Percentiles rank a stretch among this genome's conserved stretches.
phyloP scores from a whole-genome alignment of 2,888 invertebrate species.

The Andrena fulva region DNA sequence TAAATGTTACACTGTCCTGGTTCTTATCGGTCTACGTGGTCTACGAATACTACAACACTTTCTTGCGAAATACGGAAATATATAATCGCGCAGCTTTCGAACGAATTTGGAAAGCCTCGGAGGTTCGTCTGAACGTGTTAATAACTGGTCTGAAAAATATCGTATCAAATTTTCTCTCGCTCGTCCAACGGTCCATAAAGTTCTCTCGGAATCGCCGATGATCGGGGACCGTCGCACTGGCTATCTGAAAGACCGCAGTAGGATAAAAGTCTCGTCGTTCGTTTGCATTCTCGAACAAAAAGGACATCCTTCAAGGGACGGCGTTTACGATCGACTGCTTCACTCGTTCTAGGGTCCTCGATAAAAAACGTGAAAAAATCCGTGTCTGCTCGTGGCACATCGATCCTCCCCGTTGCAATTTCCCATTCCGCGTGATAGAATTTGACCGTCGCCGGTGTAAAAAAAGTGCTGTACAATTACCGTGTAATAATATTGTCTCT shows the following conservation, averaged over 20 bases:
- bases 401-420: not conserved
- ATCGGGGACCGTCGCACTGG: slow-evolving; percentile 16
- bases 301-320: slow-evolving; percentile 63
- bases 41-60: slow-evolving; percentile 7
- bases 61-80: slow-evolving; percentile 13
- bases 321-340: slow-evolving; percentile 23
- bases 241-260: slow-evolving; percentile 52
- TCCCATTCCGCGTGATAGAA: not conserved
- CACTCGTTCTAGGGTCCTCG: slow-evolving; percentile 20
- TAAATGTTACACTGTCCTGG: not conserved
- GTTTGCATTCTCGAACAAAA: slow-evolving; percentile 25
- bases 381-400: not conserved
- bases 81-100: slow-evolving; percentile 5
- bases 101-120: slow-evolving; percentile 2
- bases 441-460: slow-evolving; percentile 4
- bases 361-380: slow-evolving; percentile 46
- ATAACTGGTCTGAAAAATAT: slow-evolving; percentile 48
- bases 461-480: slow-evolving; percentile 38
- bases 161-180: slow-evolving; percentile 41
- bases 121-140: not conserved
- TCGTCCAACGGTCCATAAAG: not conserved
- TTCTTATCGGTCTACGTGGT: not conserved
- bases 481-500: slow-evolving; percentile 59
- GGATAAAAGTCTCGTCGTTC: slow-evolving; percentile 15
- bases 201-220: not conserved